Evolutionary conservation across 2,797 vertebrate species (phyloP).

Genomic region (Ficedula albicollis): DNA sequence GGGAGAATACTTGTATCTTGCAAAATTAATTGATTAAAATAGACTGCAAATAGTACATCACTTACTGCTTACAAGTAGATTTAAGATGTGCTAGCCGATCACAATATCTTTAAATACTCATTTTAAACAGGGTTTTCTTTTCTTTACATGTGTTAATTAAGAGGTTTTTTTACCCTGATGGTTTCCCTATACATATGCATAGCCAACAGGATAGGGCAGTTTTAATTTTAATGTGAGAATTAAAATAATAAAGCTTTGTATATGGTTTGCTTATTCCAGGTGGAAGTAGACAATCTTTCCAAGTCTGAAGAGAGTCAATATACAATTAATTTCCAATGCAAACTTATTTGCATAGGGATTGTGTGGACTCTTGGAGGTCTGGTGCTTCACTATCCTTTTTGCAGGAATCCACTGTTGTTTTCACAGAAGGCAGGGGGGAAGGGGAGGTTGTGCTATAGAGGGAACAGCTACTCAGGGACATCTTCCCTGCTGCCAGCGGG

Average conservation of each 20-base stretch:
- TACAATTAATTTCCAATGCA: neutral
- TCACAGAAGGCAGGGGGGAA: neutral
- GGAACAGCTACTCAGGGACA: neutral
- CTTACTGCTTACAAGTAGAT: neutral
- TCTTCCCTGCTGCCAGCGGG: neutral
- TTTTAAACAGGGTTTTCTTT: neutral
- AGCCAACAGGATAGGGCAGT: neutral
- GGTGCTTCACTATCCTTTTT: neutral
- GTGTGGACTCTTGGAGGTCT: neutral
- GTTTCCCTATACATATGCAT: neutral
- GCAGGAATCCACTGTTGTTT: neutral
- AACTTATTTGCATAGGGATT: neutral
- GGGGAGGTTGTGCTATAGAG: neutral
- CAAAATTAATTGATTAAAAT: neutral
- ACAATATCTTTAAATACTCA: neutral
- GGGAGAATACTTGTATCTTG: neutral
- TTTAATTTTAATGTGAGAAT: constrained; percentile 22
- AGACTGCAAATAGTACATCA: neutral
- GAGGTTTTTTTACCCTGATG: neutral
- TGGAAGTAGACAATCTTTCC: constrained; percentile 11
- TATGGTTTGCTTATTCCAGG: neutral
- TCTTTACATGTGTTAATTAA: constrained; percentile 33
- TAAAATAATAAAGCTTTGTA: constrained; percentile 21
- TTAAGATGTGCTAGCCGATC: neutral
- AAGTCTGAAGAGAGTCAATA: neutral